Conservation (phyloP, 2,797 vertebrate species). For the Capromys pilorides region DNA sequence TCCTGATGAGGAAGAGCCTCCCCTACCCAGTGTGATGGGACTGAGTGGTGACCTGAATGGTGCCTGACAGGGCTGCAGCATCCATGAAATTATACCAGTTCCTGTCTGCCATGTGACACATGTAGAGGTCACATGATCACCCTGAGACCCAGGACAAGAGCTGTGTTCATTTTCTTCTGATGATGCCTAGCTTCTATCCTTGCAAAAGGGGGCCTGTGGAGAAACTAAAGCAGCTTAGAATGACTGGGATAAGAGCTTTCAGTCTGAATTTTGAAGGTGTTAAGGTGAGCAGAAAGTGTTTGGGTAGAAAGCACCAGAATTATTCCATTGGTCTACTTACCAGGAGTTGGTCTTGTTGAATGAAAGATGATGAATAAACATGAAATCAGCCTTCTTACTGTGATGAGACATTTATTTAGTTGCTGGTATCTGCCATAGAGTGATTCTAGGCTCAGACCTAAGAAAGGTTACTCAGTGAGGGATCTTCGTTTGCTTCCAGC, state of each 20-base stretch:
- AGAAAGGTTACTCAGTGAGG: background rate
- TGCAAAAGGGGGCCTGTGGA: background rate
- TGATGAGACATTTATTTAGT: conserved; percentile 4
- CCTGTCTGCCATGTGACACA: background rate
- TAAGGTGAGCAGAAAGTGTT: no score
- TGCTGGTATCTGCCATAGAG: background rate
- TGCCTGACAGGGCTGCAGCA: background rate
- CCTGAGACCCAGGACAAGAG: background rate
- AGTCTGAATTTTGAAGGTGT: background rate
- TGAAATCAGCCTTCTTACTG: background rate
- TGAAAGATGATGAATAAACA: background rate
- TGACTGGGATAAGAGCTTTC: background rate
- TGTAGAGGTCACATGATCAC: background rate
- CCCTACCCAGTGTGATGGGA: no score
- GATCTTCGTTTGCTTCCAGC: background rate
- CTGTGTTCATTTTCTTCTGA: background rate
- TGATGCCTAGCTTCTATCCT: background rate
- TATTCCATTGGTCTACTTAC: background rate
- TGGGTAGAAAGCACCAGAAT: background rate
- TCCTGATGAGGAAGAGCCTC: background rate
- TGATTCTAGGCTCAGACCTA: background rate
- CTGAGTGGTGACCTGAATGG: background rate
- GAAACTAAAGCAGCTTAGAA: background rate
- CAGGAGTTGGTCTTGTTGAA: background rate
- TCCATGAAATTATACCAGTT: background rate